A percentile compares a stretch with the other conserved stretches of the same genome.
Conservation (phyloP, 2,113 vertebrate species). For the Paralichthys olivaceus region DNA sequence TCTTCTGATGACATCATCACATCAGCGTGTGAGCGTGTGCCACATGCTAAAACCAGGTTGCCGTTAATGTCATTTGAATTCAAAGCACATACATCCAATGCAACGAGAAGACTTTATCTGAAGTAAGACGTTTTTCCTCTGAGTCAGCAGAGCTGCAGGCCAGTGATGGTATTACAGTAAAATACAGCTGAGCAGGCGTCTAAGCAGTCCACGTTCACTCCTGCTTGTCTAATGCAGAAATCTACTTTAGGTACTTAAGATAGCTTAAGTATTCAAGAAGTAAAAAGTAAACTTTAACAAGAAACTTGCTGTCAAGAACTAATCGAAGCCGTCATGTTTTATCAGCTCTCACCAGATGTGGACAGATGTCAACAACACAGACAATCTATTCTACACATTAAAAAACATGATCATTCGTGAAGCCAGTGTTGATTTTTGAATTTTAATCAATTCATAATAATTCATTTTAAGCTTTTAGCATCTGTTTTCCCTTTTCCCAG, state of each 20-base stretch:
- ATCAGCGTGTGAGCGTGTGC: background rate
- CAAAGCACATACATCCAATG: slow-evolving; percentile 39
- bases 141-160: slow-evolving; percentile 43
- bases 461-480: background rate
- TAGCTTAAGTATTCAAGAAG: background rate
- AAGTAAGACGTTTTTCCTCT: slow-evolving; percentile 44
- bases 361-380: too few relatives aligned
- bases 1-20: slow-evolving; percentile 51
- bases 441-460: background rate
- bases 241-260: background rate
- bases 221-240: slow-evolving; percentile 12
- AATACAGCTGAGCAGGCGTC: slow-evolving; percentile 3
- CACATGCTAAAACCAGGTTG: slow-evolving; percentile 30
- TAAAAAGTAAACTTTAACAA: background rate
- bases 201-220: background rate
- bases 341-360: background rate
- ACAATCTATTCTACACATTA: too few relatives aligned
- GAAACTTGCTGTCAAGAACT: background rate
- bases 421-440: background rate
- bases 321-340: background rate
- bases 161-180: slow-evolving; percentile 33
- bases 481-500: background rate
- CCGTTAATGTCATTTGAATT: slow-evolving; percentile 33
- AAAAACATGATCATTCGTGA: background rate
- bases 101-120: slow-evolving; percentile 28